A percentile compares a stretch with the other conserved stretches of the same genome.
Conservation (phyloP, 2,113 vertebrate species). For the Epinephelus cyanopodus region DNA sequence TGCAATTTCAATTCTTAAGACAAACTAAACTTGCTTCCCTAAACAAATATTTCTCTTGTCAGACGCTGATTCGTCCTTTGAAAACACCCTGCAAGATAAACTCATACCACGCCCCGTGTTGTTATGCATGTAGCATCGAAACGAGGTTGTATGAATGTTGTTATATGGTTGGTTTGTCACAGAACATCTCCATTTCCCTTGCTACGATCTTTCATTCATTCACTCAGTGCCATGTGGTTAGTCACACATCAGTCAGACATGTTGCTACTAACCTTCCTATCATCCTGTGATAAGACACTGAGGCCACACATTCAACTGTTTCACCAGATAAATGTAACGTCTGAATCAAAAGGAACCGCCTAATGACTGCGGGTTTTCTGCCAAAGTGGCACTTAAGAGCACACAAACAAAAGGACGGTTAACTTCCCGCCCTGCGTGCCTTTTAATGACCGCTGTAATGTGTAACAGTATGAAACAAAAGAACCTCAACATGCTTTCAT, state of each 20-base stretch:
- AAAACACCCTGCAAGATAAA: not conserved
- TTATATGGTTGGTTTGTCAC: not conserved
- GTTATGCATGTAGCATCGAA: not conserved
- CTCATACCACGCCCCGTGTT: too few relatives aligned
- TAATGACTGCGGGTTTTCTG: not conserved
- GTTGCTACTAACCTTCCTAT: not conserved
- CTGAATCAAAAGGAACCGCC: not conserved
- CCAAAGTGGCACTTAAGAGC: not conserved
- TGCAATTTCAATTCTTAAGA: not conserved
- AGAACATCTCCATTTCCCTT: not conserved
- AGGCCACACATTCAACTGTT: not conserved
- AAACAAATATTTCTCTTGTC: not conserved
- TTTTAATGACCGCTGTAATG: not conserved
- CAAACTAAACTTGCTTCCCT: not conserved
- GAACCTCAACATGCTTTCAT: not conserved
- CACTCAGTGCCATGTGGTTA: not conserved
- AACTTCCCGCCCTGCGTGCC: not conserved
- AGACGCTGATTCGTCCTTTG: not conserved
- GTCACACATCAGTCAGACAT: not conserved
- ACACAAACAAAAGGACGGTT: not conserved
- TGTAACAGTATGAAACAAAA: not conserved
- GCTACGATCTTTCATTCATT: not conserved
- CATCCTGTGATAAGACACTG: slow-evolving; percentile 2
- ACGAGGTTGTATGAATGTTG: not conserved
- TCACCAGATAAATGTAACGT: not conserved